Conservation (phyloP, 2,113 vertebrate species). For the Prietella phreatophila region DNA sequence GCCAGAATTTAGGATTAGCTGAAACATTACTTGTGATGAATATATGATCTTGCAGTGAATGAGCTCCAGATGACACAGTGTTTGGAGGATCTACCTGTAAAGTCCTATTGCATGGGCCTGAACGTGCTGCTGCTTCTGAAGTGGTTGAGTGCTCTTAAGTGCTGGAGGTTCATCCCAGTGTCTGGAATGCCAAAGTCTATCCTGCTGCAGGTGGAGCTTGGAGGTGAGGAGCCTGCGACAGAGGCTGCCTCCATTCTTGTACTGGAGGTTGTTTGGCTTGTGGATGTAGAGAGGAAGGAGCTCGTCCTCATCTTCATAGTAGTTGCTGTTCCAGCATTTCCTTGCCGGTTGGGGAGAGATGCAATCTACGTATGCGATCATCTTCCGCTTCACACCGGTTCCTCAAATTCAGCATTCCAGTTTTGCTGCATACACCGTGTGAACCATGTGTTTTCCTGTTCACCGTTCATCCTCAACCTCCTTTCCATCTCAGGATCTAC, state of each 20-base stretch:
- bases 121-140: conserved; percentile 28
- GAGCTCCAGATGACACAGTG: background rate
- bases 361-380: conserved; percentile 73
- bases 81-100: conserved; percentile 41
- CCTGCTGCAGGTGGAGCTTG: conserved; percentile 69
- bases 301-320: conserved; percentile 66
- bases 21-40: background rate
- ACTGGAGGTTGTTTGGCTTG: conserved; percentile 61
- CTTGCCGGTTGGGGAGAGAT: conserved; percentile 61
- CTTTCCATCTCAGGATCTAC: background rate
- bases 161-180: conserved; percentile 18
- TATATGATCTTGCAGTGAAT: conserved; percentile 4
- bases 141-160: conserved; percentile 1
- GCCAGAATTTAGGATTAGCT: background rate
- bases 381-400: conserved; percentile 31
- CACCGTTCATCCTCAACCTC: conserved; percentile 5
- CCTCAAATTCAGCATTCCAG: background rate
- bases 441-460: background rate
- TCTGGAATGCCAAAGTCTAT: conserved; percentile 52
- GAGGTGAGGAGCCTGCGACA: conserved; percentile 69
- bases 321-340: conserved; percentile 64
- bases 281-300: conserved; percentile 62
- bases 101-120: conserved; percentile 11
- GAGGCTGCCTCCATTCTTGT: conserved; percentile 68
- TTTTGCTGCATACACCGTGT: background rate